Conservation (phyloP, 2,113 vertebrate species). For the Choloepus hoffmanni region DNA sequence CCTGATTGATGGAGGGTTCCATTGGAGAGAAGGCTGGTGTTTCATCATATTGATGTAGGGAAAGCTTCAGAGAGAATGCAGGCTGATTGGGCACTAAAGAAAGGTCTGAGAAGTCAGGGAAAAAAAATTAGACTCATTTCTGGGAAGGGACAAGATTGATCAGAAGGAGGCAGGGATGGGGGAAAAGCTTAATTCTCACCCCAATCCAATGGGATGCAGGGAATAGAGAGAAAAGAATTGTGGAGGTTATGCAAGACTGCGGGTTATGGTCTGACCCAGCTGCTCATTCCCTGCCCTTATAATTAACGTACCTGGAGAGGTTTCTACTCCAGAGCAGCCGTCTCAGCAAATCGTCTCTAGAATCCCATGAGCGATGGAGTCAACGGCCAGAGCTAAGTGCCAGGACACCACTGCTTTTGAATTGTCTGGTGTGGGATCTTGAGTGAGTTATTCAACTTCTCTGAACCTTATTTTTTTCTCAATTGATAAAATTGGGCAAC, state of each 20-base stretch:
- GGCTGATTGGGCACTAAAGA: neutral
- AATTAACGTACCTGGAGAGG: neutral
- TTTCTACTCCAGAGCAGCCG: neutral
- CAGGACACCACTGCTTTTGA: accelerated
- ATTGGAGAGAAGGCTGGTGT: neutral
- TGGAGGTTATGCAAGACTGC: too few relatives aligned
- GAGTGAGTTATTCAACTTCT: neutral
- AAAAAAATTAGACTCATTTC: neutral
- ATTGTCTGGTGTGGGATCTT: neutral
- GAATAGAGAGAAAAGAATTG: neutral
- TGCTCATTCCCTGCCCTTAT: neutral
- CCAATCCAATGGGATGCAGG: neutral
- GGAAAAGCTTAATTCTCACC: neutral
- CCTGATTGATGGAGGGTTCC: neutral
- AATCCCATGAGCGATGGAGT: neutral
- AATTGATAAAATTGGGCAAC: neutral
- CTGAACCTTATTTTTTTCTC: neutral
- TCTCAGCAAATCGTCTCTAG: neutral
- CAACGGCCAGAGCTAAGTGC: neutral
- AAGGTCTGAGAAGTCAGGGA: neutral
- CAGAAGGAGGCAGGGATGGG: neutral
- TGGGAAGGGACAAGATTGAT: neutral
- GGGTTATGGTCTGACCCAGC: neutral
- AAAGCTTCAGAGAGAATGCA: accelerated
- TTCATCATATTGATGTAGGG: neutral